Conservation (phyloP, 2,113 vertebrate species). For the Sula dactylatra region DNA sequence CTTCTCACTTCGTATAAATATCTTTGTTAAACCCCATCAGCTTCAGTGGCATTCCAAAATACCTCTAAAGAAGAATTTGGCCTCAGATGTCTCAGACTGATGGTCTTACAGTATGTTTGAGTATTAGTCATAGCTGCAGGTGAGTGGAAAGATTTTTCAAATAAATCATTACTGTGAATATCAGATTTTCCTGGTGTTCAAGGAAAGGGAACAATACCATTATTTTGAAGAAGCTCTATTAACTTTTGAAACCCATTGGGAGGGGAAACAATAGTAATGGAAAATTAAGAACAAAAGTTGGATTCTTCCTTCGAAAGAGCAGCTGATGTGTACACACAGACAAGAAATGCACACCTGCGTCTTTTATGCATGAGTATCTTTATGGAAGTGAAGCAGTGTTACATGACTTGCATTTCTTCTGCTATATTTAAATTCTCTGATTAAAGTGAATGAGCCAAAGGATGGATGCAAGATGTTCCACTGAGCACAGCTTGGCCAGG, state of each 20-base stretch:
- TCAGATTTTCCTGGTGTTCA: conserved; percentile 32
- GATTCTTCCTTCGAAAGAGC: neutral
- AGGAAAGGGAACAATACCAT: neutral
- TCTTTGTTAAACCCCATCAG: neutral
- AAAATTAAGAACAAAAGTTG: neutral
- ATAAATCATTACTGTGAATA: neutral
- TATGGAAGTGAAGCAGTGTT: neutral
- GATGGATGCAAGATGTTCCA: neutral
- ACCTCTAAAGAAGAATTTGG: neutral
- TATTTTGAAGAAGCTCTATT: neutral
- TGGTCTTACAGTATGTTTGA: conserved; percentile 29
- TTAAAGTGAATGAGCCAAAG: neutral
- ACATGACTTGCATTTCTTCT: neutral
- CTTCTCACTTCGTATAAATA: neutral
- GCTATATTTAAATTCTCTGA: neutral
- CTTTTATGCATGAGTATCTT: neutral
- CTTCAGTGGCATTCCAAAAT: neutral
- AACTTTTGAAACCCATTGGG: neutral
- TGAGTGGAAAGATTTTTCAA: conserved; percentile 46
- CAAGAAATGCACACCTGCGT: neutral
- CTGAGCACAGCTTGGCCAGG: neutral
- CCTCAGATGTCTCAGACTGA: neutral
- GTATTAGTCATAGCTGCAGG: conserved; percentile 3
- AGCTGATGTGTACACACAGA: neutral
- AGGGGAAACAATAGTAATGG: neutral